Conservation (phyloP, 2,797 vertebrate genomes). For the Hirundo rustica region DNA sequence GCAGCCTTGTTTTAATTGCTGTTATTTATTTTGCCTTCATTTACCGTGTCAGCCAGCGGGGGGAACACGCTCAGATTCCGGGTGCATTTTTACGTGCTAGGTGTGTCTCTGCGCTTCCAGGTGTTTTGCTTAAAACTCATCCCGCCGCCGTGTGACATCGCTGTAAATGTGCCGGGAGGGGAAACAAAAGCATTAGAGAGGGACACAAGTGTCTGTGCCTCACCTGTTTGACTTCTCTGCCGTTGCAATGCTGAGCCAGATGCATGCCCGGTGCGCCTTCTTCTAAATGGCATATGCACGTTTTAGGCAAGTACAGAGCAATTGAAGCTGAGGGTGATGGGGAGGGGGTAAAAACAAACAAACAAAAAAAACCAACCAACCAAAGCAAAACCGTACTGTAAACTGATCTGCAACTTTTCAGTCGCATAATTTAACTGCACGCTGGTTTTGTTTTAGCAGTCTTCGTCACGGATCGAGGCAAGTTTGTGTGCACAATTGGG, state of each 20-base stretch:
- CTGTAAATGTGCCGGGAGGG: not conserved
- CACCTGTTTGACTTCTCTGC: constrained; percentile 24
- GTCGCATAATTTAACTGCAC: constrained; percentile 45
- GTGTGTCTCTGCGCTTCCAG: constrained; percentile 18
- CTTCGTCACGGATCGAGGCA: constrained; percentile 47
- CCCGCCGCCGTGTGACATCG: not conserved
- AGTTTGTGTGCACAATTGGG: constrained; percentile 56
- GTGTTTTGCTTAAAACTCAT: constrained; percentile 16
- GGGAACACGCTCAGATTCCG: not conserved
- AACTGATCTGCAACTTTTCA: constrained; percentile 44
- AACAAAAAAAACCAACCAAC: not conserved
- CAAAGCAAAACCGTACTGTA: not conserved
- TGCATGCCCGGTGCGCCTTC: not conserved
- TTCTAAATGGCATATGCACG: not conserved
- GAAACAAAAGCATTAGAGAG: not conserved
- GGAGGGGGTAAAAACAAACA: not conserved
- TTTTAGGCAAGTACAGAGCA: constrained; percentile 45
- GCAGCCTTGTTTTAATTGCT: not conserved
- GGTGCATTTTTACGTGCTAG: not conserved
- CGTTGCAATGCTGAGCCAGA: not conserved
- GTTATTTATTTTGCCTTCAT: not conserved
- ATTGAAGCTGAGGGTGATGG: not conserved
- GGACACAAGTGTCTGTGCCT: not conserved
- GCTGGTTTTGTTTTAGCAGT: constrained; percentile 50
- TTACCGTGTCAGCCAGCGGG: not conserved